Conservation (phyloP, 2,113 vertebrate genomes). For the Tragelaphus buxtoni region DNA sequence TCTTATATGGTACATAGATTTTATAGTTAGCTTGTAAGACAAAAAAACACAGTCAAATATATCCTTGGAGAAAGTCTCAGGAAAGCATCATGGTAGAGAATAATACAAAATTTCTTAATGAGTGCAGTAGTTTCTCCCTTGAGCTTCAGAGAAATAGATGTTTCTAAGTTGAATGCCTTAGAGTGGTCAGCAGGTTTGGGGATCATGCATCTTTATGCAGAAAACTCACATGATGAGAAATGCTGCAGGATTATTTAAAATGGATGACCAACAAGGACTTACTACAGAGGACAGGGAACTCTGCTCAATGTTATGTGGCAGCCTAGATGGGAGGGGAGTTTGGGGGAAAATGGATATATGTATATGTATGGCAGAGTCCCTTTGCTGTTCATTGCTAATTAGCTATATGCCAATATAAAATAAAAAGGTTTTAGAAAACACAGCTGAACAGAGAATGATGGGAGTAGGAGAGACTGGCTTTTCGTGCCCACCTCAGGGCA, state of each 20-base stretch:
- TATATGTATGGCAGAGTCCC: not conserved
- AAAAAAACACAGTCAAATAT: accelerated
- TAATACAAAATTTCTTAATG: accelerated
- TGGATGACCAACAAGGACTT: not conserved
- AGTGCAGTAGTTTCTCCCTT: not conserved
- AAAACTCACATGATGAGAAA: accelerated
- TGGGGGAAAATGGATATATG: not conserved
- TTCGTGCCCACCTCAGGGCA: accelerated
- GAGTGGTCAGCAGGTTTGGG: accelerated
- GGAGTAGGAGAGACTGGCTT: not conserved
- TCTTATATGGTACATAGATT: accelerated
- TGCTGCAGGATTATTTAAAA: not conserved
- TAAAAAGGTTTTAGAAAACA: not conserved
- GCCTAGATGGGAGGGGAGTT: not conserved
- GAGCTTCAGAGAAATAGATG: not conserved
- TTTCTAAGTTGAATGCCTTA: not conserved
- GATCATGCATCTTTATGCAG: accelerated
- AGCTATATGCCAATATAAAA: not conserved
- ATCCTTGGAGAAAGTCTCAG: not conserved
- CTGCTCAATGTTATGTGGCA: not conserved
- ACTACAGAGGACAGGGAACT: not conserved
- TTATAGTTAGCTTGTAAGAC: not conserved
- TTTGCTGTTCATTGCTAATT: not conserved
- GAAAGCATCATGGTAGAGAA: not conserved
- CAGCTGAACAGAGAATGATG: accelerated